Percentiles rank a stretch among this genome's conserved stretches.
Evolutionary conservation across 1,140 invertebrate genomes (phyloP).

Genomic region (Caenorhabditis brenneri): DNA sequence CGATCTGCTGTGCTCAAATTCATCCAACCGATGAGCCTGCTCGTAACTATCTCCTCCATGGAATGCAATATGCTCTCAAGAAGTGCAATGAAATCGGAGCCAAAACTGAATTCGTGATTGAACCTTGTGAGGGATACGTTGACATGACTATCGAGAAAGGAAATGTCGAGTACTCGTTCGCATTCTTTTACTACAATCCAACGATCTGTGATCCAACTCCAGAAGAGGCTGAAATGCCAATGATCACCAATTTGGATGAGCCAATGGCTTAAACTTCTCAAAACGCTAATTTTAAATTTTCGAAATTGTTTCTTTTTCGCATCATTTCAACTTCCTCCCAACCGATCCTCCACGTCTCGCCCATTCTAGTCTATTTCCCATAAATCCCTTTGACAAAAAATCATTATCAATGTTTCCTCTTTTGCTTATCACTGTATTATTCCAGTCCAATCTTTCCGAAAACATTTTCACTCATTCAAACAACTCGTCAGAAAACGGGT

Average conservation of each 20-base stretch:
- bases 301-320: no score
- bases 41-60: slow-evolving; percentile 29
- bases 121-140: slow-evolving; percentile 49
- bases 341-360: no score
- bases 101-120: slow-evolving; percentile 53
- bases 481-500: no score
- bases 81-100: slow-evolving; percentile 32
- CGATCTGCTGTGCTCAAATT: slow-evolving; percentile 50
- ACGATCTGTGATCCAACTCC: slow-evolving; percentile 55
- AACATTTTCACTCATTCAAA: no score
- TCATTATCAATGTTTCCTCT: no score
- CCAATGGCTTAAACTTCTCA: not conserved
- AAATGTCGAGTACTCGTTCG: slow-evolving; percentile 61
- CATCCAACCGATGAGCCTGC: slow-evolving; percentile 31
- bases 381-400: no score
- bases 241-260: not conserved
- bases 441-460: no score
- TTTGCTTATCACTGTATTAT: no score
- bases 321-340: no score
- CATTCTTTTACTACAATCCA: slow-evolving; percentile 64
- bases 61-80: slow-evolving; percentile 45
- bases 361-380: no score
- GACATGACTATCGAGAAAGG: slow-evolving; percentile 60
- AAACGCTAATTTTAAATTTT: not conserved
- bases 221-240: slow-evolving; percentile 14